Evolutionary conservation across 2,888 invertebrate species (phyloP).

Genomic region (Acrobasis consociella): DNA sequence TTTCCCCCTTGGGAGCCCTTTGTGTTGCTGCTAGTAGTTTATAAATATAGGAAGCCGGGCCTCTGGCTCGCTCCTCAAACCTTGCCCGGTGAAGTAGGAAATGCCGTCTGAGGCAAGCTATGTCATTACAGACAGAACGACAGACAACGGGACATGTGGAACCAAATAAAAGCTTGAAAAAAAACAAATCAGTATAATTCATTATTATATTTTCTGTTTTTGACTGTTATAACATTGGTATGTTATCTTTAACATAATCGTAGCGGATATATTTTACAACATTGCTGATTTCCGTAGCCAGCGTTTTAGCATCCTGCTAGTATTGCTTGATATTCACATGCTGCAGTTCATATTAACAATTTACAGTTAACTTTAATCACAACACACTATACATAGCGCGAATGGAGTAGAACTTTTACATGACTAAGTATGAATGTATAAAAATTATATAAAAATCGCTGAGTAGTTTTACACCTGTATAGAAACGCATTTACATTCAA

Average conservation of each 20-base stretch:
- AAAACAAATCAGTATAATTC: slow-evolving; percentile 29
- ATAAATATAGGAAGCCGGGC: too few species aligned
- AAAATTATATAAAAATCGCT: slow-evolving; percentile 4
- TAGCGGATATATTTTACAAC: slow-evolving; percentile 4
- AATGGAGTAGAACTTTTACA: slow-evolving; percentile 23
- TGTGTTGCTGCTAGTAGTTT: too few species aligned
- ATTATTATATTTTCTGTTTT: slow-evolving; percentile 33
- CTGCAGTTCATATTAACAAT: too few species aligned
- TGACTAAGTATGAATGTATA: slow-evolving; percentile 10
- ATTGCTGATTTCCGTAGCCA: background rate
- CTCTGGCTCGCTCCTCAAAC: too few species aligned
- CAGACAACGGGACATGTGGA: too few species aligned
- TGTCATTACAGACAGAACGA: too few species aligned
- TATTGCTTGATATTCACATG: background rate
- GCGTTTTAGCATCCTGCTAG: background rate
- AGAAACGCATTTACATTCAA: background rate
- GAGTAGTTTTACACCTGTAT: background rate
- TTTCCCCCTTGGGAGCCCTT: too few species aligned
- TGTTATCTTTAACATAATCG: slow-evolving; percentile 9
- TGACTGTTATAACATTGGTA: slow-evolving; percentile 24
- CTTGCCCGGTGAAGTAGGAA: too few species aligned
- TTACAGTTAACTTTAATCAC: background rate
- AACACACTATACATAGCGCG: background rate
- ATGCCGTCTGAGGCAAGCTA: too few species aligned
- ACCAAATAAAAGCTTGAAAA: too few species aligned